A percentile compares a stretch with the other conserved stretches of the same genome.
phyloP scores from a whole-genome alignment of 2,888 invertebrate species.

The Iphiclides podalirius region DNA sequence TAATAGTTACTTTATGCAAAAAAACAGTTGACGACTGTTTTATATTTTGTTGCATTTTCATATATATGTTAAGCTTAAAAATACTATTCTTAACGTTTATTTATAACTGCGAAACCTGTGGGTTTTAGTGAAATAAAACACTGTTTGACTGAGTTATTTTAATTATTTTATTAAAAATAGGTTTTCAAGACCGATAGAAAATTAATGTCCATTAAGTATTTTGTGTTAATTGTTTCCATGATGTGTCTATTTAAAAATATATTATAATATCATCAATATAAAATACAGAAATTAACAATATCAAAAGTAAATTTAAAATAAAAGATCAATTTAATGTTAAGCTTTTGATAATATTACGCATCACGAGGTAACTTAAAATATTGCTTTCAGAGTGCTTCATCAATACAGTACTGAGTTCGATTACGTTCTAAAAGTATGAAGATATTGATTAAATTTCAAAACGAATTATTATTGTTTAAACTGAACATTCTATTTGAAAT shows the following conservation, averaged over 20 bases:
- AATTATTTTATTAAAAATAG: conserved; percentile 76
- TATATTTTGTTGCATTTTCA: too few relatives aligned
- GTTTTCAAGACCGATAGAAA: conserved; percentile 72
- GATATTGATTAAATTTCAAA: too few relatives aligned
- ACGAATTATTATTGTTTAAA: too few relatives aligned
- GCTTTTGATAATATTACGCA: not conserved
- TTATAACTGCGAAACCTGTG: too few relatives aligned
- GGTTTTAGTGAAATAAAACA: conserved; percentile 44
- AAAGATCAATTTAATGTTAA: not conserved
- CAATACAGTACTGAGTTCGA: too few relatives aligned
- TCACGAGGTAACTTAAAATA: not conserved
- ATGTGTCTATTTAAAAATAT: not conserved
- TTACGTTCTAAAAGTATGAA: too few relatives aligned
- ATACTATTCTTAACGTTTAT: too few relatives aligned
- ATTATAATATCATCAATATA: conserved; percentile 20
- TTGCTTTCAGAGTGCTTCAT: too few relatives aligned
- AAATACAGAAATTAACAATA: conserved; percentile 33
- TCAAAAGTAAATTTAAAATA: not conserved
- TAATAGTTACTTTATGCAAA: too few relatives aligned
- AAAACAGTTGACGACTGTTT: too few relatives aligned
- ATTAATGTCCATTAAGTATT: conserved; percentile 51
- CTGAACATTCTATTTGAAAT: too few relatives aligned
- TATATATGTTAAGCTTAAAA: too few relatives aligned
- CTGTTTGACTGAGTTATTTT: conserved; percentile 48
- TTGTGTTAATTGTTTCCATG: not conserved